A percentile compares a stretch with the other conserved stretches of the same genome.
Evolutionary conservation across 2,113 vertebrate genomes (phyloP).

Genomic region (Gymnorhina tibicen): DNA sequence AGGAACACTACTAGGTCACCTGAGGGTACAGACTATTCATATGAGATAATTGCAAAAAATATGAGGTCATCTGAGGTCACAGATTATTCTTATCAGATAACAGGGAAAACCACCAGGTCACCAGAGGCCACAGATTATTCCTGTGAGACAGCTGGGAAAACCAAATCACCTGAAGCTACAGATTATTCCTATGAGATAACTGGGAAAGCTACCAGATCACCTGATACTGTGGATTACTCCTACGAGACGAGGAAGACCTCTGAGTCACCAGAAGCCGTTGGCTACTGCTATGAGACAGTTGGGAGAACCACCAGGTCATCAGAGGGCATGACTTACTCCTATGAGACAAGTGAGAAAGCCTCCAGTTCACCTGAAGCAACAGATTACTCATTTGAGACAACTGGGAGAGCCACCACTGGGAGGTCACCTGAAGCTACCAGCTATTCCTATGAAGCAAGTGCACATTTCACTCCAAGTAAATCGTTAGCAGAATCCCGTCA

Average conservation of each 20-base stretch:
- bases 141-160: slow-evolving; percentile 37
- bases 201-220: slow-evolving; percentile 36
- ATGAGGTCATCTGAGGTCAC: slow-evolving; percentile 27
- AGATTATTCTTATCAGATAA: slow-evolving; percentile 51
- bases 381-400: slow-evolving; percentile 57
- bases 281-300: slow-evolving; percentile 60
- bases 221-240: slow-evolving; percentile 39
- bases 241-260: slow-evolving; percentile 59
- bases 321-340: slow-evolving; percentile 53
- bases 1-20: neutral
- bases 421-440: slow-evolving; percentile 47
- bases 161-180: slow-evolving; percentile 21
- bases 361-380: slow-evolving; percentile 43
- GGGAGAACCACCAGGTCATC: slow-evolving; percentile 55
- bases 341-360: slow-evolving; percentile 5
- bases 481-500: slow-evolving; percentile 77
- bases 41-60: slow-evolving; percentile 41
- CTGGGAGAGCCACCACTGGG: neutral
- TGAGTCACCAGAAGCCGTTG: slow-evolving; percentile 40
- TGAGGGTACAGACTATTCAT: slow-evolving; percentile 19
- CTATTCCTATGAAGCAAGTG: slow-evolving; percentile 68
- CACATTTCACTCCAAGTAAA: slow-evolving; percentile 69
- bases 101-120: neutral
- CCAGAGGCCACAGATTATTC: slow-evolving; percentile 44
- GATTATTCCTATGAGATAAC: slow-evolving; percentile 64